Conservation (phyloP, 1,140 invertebrate genomes). For the Nymphalis io region DNA sequence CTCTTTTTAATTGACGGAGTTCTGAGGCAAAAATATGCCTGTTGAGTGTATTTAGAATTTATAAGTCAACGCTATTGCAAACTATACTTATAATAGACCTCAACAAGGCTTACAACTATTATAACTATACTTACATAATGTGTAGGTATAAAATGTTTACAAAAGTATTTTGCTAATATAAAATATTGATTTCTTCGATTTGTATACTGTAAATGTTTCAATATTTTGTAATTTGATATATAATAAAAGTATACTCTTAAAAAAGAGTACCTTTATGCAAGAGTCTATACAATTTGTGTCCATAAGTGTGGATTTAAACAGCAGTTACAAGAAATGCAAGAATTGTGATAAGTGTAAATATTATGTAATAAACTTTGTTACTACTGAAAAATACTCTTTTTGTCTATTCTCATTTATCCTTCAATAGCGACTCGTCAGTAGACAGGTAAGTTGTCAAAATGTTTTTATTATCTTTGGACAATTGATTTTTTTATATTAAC, state of each 20-base stretch:
- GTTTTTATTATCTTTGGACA: no score
- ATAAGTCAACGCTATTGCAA: neutral
- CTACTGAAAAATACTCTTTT: neutral
- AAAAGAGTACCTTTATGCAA: no score
- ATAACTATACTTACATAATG: no score
- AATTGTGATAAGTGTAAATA: constrained; percentile 14
- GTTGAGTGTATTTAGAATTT: neutral
- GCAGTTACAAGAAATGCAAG: neutral
- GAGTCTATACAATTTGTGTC: neutral
- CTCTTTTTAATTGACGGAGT: no score
- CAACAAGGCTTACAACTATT: no score
- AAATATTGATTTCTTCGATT: neutral
- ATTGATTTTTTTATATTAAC: no score
- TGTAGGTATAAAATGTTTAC: no score
- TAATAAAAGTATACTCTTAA: no score
- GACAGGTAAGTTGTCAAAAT: no score
- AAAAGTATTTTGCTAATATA: neutral
- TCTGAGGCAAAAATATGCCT: no score
- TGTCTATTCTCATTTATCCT: neutral
- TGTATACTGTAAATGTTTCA: neutral
- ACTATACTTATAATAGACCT: no score
- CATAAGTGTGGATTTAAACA: neutral
- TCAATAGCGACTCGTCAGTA: no score
- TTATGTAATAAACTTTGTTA: neutral
- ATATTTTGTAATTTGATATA: neutral